Percentiles rank a stretch among this genome's conserved stretches.
phyloP scores from a whole-genome alignment of 2,888 invertebrate genomes.

The Lithophane socia region DNA sequence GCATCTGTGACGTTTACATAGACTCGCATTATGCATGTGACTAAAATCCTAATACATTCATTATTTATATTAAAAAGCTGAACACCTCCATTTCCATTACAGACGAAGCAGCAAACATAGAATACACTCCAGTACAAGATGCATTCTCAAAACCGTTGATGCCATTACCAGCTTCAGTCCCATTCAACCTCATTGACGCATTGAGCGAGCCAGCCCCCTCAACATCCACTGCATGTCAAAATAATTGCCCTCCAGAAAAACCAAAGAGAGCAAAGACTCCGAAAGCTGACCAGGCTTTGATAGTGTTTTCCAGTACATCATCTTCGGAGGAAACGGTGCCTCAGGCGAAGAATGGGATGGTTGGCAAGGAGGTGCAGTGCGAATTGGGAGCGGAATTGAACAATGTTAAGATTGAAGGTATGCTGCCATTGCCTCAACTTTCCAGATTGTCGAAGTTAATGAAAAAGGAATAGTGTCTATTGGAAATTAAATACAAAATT shows the following conservation, averaged over 20 bases:
- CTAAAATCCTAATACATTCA: constrained; percentile 5
- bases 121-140: constrained; percentile 80
- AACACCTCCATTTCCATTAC: constrained; percentile 36
- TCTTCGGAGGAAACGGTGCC: constrained; percentile 81
- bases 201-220: constrained; percentile 81
- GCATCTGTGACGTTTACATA: no score
- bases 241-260: constrained; percentile 75
- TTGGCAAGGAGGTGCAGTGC: constrained; percentile 73
- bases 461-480: not conserved
- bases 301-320: constrained; percentile 82
- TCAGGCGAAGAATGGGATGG: constrained; percentile 59
- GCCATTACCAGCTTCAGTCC: constrained; percentile 30
- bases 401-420: constrained; percentile 74
- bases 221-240: constrained; percentile 75
- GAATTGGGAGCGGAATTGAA: constrained; percentile 65
- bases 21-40: no score
- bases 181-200: constrained; percentile 80
- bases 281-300: constrained; percentile 78
- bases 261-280: constrained; percentile 69
- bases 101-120: constrained; percentile 73
- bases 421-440: not conserved
- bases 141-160: constrained; percentile 57
- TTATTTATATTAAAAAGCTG: not conserved
- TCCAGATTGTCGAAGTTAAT: no score
- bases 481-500: constrained; percentile 1